phyloP scores from a whole-genome alignment of 2,888 invertebrate species.

The Microdon myrmicae region DNA sequence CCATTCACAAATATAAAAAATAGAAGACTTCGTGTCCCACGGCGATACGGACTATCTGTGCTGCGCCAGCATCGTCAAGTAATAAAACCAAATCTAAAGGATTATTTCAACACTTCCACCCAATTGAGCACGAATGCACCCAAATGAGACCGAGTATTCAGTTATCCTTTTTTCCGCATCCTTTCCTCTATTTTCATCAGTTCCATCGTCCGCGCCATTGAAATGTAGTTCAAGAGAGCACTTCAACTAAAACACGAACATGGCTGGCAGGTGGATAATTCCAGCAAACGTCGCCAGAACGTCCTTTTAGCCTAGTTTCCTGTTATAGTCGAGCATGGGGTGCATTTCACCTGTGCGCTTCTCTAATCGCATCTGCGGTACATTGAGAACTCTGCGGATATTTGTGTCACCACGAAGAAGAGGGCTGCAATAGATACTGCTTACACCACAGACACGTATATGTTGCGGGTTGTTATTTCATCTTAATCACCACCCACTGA shows the following conservation, averaged over 20 bases:
- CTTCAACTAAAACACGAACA: conserved; percentile 32
- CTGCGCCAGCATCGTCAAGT: too few species aligned
- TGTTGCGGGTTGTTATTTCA: conserved; percentile 23
- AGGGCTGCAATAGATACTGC: conserved; percentile 5
- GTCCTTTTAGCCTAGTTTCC: conserved; percentile 48
- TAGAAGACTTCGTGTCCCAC: too few species aligned
- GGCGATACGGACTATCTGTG: too few species aligned
- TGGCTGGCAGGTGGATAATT: conserved; percentile 34
- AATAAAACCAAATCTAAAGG: conserved; percentile 2
- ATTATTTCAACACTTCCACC: conserved; percentile 35
- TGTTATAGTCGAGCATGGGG: conserved; percentile 14
- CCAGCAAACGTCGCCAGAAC: conserved; percentile 31
- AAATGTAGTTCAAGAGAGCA: conserved; percentile 48
- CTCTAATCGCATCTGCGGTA: conserved; percentile 24
- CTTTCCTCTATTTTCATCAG: conserved; percentile 22
- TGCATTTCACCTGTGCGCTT: conserved; percentile 20
- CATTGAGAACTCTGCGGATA: conserved; percentile 19
- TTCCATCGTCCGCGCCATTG: conserved; percentile 21
- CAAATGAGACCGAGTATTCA: conserved; percentile 22
- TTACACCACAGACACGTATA: conserved; percentile 6
- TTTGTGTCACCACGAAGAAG: conserved; percentile 22
- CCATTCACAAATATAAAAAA: too few species aligned
- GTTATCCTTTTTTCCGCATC: conserved; percentile 39
- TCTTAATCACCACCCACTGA: conserved; percentile 46
- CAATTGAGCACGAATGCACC: conserved; percentile 43